Conservation (phyloP, 2,888 invertebrate species). For the Caenorhabditis wallacei region DNA sequence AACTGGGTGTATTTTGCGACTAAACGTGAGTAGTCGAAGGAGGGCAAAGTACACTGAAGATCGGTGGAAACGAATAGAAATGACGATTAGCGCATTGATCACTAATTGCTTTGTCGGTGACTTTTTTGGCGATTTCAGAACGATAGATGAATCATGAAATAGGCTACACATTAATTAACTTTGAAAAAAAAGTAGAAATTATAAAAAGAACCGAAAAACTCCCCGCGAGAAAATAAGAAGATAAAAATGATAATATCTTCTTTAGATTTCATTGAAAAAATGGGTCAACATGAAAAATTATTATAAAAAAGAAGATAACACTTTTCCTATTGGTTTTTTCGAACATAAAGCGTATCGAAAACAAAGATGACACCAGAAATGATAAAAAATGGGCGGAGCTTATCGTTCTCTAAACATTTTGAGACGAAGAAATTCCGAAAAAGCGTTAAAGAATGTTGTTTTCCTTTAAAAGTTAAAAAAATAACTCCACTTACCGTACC, state of each 20-base stretch:
- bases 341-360: conserved; percentile 5
- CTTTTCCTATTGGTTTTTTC: background rate
- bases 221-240: conserved; percentile 4
- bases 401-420: no score
- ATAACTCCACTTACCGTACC: no score
- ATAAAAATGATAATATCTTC: conserved; percentile 38
- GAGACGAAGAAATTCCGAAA: no score
- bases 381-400: no score
- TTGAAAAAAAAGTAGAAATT: background rate
- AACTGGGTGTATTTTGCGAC: conserved; percentile 51
- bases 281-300: conserved; percentile 27
- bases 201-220: background rate
- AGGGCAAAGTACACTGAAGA: conserved; percentile 55
- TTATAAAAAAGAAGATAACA: background rate
- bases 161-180: background rate
- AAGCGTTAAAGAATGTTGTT: no score
- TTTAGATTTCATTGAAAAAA: conserved; percentile 28
- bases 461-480: no score
- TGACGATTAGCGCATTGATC: conserved; percentile 41
- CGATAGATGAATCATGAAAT: background rate
- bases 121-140: conserved; percentile 6
- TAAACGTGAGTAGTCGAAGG: conserved; percentile 49
- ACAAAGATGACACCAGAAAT: no score
- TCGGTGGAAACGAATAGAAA: conserved; percentile 6
- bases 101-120: conserved; percentile 28